Conservation (phyloP, 35 echinoderm and acorn worm genomes). For the Lytechinus pictus region DNA sequence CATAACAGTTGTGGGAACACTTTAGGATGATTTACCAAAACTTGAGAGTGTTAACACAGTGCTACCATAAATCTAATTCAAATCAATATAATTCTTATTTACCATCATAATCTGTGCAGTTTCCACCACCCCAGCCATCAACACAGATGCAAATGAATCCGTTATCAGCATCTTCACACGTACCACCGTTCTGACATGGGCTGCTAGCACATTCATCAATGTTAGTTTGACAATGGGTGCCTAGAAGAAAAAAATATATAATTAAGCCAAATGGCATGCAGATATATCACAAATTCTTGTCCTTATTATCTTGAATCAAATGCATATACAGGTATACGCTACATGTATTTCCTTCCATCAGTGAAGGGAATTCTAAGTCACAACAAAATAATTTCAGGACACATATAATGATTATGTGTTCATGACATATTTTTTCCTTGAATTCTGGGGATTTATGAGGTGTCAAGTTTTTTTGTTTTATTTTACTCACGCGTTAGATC, state of each 20-base stretch:
- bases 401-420: no score
- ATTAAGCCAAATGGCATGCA: background rate
- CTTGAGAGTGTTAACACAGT: background rate
- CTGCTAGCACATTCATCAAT: conserved; percentile 75
- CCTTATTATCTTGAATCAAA: no score
- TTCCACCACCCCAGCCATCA: conserved; percentile 65
- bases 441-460: no score
- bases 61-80: background rate
- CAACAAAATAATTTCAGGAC: no score
- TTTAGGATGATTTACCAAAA: no score
- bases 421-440: no score
- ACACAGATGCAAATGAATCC: conserved; percentile 79
- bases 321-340: no score
- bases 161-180: conserved; percentile 60
- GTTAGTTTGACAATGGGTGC: conserved; percentile 58
- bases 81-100: background rate
- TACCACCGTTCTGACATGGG: conserved; percentile 79
- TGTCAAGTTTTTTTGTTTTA: no score
- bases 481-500: no score
- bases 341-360: no score
- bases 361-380: no score
- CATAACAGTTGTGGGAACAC: no score
- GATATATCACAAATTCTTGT: background rate
- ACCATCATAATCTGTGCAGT: conserved; percentile 80
- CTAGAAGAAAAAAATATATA: conserved; percentile 20